Conservation (phyloP, 1,140 invertebrate genomes). For the Amyelois transitella region DNA sequence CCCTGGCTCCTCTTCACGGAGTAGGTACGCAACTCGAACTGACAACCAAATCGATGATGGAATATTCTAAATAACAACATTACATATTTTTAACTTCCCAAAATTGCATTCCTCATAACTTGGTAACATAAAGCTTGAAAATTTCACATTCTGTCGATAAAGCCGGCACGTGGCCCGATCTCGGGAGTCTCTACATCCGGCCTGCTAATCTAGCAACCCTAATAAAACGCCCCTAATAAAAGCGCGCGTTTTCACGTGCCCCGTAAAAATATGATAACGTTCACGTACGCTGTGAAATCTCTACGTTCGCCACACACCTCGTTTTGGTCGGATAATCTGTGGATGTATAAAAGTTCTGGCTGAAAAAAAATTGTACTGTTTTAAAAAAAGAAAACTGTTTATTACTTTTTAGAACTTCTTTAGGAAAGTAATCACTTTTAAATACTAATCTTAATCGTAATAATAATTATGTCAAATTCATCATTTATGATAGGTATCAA, state of each 20-base stretch:
- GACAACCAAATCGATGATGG: too few species aligned
- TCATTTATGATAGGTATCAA: too few species aligned
- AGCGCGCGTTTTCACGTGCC: constrained; percentile 59
- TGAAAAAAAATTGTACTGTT: too few species aligned
- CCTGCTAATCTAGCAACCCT: constrained; percentile 61
- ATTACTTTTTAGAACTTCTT: too few species aligned
- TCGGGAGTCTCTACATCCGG: constrained; percentile 22
- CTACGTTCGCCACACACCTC: neutral
- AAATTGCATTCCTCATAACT: neutral
- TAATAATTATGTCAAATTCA: too few species aligned
- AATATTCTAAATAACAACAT: too few species aligned
- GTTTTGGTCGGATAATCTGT: neutral
- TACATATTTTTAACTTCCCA: neutral
- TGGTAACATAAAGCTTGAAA: neutral
- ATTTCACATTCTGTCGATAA: neutral
- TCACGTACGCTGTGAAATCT: constrained; percentile 35
- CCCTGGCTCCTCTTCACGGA: too few species aligned
- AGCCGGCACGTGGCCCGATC: constrained; percentile 4
- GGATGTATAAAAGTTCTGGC: neutral
- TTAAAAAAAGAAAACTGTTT: too few species aligned
- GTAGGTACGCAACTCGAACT: too few species aligned
- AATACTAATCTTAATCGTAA: too few species aligned
- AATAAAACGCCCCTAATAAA: constrained; percentile 68
- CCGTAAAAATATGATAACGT: constrained; percentile 71
- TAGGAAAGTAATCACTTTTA: too few species aligned